A percentile compares a stretch with the other conserved stretches of the same genome.
phyloP scores from a whole-genome alignment of 2,113 vertebrate species.

The Mus pahari region DNA sequence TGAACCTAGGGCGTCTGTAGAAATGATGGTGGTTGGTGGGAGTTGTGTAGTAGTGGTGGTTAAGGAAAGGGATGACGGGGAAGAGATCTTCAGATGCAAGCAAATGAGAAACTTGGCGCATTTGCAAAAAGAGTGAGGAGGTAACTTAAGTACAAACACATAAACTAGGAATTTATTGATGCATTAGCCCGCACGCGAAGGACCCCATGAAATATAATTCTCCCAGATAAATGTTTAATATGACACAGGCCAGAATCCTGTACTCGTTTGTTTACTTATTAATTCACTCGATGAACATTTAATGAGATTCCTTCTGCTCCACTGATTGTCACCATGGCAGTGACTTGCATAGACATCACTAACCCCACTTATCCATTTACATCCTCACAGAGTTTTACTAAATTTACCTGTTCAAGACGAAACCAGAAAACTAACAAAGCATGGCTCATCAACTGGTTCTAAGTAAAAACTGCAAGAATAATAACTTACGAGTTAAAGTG shows the following conservation, averaged over 20 bases:
- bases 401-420: neutral
- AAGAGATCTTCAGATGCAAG: neutral
- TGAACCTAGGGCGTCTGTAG: neutral
- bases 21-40: neutral
- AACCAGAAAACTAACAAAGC: constrained; percentile 15
- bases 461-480: neutral
- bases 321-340: neutral
- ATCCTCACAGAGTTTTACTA: neutral
- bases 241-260: neutral
- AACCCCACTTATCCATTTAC: neutral
- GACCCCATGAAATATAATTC: constrained; percentile 33
- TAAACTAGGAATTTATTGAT: constrained; percentile 19
- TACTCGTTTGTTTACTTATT: constrained; percentile 66
- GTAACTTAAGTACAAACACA: neutral
- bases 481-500: neutral
- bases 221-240: constrained; percentile 68
- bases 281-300: constrained; percentile 64
- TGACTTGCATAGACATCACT: neutral
- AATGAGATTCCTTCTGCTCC: constrained; percentile 19
- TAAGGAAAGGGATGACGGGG: neutral
- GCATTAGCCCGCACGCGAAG: neutral
- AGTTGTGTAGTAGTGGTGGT: neutral
- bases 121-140: neutral
- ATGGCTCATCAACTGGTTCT: neutral
- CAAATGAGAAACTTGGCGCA: neutral